Conservation (phyloP, 2,888 invertebrate genomes). For the Calliphora vomitoria region DNA sequence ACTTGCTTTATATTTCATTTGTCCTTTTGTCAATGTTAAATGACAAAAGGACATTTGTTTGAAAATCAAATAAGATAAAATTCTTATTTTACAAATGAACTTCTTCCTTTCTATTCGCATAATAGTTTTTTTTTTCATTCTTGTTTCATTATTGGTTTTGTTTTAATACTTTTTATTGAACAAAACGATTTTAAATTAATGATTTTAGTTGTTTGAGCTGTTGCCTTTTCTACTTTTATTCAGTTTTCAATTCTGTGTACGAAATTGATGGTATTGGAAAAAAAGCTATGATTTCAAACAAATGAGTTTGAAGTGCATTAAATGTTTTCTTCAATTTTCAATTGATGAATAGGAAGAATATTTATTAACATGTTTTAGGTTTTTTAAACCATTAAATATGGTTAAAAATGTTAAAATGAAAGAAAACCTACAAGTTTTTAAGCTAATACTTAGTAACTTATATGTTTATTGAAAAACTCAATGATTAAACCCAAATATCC, state of each 20-base stretch:
- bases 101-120: not conserved
- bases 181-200: slow-evolving; percentile 20
- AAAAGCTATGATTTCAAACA: not conserved
- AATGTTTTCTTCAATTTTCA: too few relatives aligned
- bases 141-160: slow-evolving; percentile 8
- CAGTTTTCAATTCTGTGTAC: not conserved
- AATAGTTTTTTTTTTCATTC: not conserved
- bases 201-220: not conserved
- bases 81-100: slow-evolving; percentile 11
- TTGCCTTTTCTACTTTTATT: not conserved
- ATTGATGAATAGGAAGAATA: too few relatives aligned
- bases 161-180: not conserved
- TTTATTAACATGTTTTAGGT: too few relatives aligned
- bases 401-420: too few relatives aligned
- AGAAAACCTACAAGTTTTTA: too few relatives aligned
- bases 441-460: too few relatives aligned
- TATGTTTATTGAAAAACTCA: too few relatives aligned
- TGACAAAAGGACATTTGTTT: slow-evolving; percentile 17
- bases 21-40: slow-evolving; percentile 39
- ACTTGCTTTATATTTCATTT: slow-evolving; percentile 5
- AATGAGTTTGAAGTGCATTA: too few relatives aligned
- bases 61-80: not conserved
- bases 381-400: too few relatives aligned
- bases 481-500: too few relatives aligned
- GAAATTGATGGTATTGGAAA: not conserved